phyloP scores from a whole-genome alignment of 2,888 invertebrate genomes.

The Encarsia formosa region DNA sequence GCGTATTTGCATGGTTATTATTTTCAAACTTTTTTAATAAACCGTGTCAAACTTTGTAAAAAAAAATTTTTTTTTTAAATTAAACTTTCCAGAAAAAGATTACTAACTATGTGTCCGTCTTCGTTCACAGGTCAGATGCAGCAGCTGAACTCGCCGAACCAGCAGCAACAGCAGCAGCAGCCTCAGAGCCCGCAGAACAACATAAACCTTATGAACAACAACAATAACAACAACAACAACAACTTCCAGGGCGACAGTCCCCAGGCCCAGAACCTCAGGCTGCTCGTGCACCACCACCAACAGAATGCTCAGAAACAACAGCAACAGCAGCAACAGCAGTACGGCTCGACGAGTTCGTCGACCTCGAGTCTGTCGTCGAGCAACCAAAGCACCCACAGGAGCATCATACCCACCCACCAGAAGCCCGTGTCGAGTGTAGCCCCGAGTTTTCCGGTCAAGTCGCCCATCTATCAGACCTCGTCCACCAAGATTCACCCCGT shows the following conservation, averaged over 20 bases:
- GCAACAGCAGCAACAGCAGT: constrained; percentile 56
- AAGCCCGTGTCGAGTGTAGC: constrained; percentile 86
- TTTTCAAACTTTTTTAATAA: too few species aligned
- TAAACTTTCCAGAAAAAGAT: too few species aligned
- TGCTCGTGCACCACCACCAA: constrained; percentile 33
- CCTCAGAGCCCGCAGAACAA: too few species aligned
- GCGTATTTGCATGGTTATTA: too few species aligned
- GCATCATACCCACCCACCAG: constrained; percentile 56
- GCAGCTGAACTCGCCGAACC: constrained; percentile 22
- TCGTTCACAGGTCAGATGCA: constrained; percentile 32
- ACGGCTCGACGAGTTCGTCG: constrained; percentile 52
- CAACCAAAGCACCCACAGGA: constrained; percentile 31
- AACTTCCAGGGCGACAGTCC: constrained; percentile 34
- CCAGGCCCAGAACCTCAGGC: constrained; percentile 34
- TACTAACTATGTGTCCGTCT: too few species aligned
- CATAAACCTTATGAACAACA: constrained; percentile 34
- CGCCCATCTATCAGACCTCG: constrained; percentile 75
- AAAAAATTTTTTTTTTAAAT: too few species aligned
- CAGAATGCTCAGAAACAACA: constrained; percentile 29
- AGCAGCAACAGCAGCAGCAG: constrained; percentile 37
- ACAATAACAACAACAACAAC: constrained; percentile 34
- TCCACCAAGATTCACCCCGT: constrained; percentile 78
- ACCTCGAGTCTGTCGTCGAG: constrained; percentile 47
- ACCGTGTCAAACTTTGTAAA: too few species aligned
- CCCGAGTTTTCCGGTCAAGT: constrained; percentile 64